Conservation (phyloP, 2,797 vertebrate genomes). For the Alosa sapidissima region DNA sequence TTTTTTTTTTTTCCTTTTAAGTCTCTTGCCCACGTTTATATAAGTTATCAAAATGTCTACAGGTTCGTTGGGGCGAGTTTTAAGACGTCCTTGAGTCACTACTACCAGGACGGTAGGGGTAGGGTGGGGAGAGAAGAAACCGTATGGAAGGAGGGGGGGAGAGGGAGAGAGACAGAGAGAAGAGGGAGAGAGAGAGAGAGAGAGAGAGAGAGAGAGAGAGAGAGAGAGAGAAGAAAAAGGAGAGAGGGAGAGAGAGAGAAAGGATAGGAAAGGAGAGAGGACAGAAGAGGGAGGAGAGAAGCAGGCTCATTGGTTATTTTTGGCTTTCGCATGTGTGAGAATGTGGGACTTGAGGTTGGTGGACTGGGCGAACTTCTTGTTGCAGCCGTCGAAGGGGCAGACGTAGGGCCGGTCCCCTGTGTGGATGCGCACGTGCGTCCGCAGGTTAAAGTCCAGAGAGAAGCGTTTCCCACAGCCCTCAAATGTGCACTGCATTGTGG, state of each 20-base stretch:
- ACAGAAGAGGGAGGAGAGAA: slow-evolving; percentile 39
- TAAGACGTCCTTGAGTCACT: slow-evolving; percentile 26
- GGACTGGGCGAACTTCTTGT: slow-evolving; percentile 99
- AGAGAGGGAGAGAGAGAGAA: slow-evolving; percentile 34
- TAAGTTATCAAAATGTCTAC: slow-evolving; percentile 80
- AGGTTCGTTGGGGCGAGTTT: not conserved
- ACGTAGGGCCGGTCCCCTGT: slow-evolving; percentile 98
- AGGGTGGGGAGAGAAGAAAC: not conserved
- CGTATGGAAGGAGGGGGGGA: slow-evolving; percentile 45
- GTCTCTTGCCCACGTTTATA: slow-evolving; percentile 65
- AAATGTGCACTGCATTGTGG: slow-evolving; percentile 87
- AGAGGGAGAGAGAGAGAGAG: slow-evolving; percentile 41
- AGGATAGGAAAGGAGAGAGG: slow-evolving; percentile 26
- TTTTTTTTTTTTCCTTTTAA: slow-evolving; percentile 59
- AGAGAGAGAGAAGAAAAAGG: slow-evolving; percentile 32
- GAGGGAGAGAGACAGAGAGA: slow-evolving; percentile 54
- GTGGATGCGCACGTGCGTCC: slow-evolving; percentile 98
- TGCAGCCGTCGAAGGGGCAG: slow-evolving; percentile 98
- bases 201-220: too few relatives aligned
- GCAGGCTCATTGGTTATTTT: slow-evolving; percentile 96
- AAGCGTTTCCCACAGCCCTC: slow-evolving; percentile 98
- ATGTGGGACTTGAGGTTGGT: slow-evolving; percentile 99
- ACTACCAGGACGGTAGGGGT: not conserved
- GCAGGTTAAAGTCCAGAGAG: slow-evolving; percentile 99
- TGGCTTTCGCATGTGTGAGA: slow-evolving; percentile 99